Percentiles rank a stretch among this genome's conserved stretches.
phyloP scores from a whole-genome alignment of 1,140 invertebrate genomes.

The Drosophila ficusphila region DNA sequence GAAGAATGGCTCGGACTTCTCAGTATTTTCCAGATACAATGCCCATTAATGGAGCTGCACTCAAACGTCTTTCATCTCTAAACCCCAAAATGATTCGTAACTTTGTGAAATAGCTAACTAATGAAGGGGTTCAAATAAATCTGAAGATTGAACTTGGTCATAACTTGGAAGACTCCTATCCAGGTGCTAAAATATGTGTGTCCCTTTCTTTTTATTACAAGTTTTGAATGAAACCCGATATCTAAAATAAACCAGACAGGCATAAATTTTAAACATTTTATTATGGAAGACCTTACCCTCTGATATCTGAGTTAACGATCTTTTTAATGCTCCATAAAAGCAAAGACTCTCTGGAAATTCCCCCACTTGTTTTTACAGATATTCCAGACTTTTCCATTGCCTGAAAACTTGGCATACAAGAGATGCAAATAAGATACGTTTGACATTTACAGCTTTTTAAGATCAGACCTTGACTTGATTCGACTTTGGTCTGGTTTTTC shows the following conservation, averaged over 20 bases:
- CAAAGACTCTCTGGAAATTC: conserved; percentile 4
- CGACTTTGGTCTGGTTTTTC: conserved; percentile 46
- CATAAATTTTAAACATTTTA: not conserved
- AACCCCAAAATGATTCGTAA: not conserved
- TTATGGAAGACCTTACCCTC: not conserved
- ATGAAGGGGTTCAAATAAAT: not conserved
- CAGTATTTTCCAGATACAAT: not conserved
- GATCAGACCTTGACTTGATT: conserved; percentile 59
- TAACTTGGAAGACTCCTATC: too few relatives aligned
- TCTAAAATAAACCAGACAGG: not conserved
- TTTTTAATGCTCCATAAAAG: conserved; percentile 31
- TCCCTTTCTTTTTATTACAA: too few relatives aligned
- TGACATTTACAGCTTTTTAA: conserved; percentile 24
- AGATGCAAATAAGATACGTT: conserved; percentile 9
- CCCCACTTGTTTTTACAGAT: conserved; percentile 6
- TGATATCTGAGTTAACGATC: conserved; percentile 12
- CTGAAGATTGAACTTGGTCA: not conserved
- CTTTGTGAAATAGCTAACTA: not conserved
- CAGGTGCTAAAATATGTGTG: too few relatives aligned
- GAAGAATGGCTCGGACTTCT: conserved; percentile 12
- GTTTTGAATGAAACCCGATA: not conserved
- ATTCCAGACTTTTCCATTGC: conserved; percentile 19
- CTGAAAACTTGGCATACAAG: not conserved
- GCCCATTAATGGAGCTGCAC: not conserved
- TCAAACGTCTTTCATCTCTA: not conserved